Conservation (phyloP, 2,113 vertebrate species). For the Aegypius monachus region DNA sequence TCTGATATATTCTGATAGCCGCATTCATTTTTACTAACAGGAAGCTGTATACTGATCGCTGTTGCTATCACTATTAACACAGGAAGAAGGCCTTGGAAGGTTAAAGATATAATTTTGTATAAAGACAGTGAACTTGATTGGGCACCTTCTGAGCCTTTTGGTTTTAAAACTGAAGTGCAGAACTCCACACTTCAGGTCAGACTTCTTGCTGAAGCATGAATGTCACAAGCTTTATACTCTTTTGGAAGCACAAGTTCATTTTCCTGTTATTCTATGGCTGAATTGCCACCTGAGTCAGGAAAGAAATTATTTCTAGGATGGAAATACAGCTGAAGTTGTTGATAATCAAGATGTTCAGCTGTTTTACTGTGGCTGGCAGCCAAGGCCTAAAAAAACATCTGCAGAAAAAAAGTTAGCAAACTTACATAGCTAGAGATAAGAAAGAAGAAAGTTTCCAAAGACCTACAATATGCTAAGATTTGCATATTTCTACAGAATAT, state of each 20-base stretch:
- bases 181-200: not conserved
- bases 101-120: not conserved
- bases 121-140: not conserved
- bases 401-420: not conserved
- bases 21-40: not conserved
- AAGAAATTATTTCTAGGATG: constrained; percentile 41
- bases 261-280: constrained; percentile 34
- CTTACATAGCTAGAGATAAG: not conserved
- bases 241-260: not conserved
- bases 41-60: not conserved
- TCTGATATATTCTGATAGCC: not conserved
- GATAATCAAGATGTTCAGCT: constrained; percentile 42
- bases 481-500: not conserved
- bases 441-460: not conserved
- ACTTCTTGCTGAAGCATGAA: not conserved
- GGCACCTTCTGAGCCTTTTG: not conserved
- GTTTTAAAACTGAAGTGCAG: not conserved
- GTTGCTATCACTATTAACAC: not conserved
- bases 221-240: not conserved
- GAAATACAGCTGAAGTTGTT: constrained; percentile 40
- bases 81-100: not conserved
- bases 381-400: not conserved
- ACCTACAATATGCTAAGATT: not conserved
- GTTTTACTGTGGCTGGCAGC: not conserved
- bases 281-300: constrained; percentile 17